These are phyloP conservation scores for Psammodynastes pulverulentus DNA, from an alignment of 2,113 vertebrate species.

Conservation along the genomic window DNA sequence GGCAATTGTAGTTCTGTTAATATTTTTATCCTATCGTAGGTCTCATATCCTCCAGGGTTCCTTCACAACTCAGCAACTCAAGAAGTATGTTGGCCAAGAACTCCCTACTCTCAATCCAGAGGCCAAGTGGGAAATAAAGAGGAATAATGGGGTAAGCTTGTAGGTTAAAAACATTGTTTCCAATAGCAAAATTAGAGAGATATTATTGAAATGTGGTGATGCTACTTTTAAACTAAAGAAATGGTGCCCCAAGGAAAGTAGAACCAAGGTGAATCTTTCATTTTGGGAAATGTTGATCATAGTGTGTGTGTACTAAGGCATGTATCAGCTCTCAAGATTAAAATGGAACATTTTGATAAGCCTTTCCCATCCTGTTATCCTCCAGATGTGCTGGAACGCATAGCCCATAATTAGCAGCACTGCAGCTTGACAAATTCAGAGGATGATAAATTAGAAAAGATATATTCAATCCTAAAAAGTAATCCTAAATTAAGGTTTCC, in stretches of 20 bases:
- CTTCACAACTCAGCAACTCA: slow-evolving; percentile 78
- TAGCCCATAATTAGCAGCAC: neutral
- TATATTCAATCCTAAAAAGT: neutral
- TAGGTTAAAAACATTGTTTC: neutral
- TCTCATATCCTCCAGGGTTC: slow-evolving; percentile 80
- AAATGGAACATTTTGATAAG: neutral
- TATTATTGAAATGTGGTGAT: neutral
- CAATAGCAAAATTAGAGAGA: neutral
- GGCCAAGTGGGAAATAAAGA: slow-evolving; percentile 78
- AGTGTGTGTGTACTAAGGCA: neutral
- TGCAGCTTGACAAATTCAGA: neutral
- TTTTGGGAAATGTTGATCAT: neutral
- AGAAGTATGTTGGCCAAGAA: slow-evolving; percentile 58
- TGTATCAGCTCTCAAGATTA: neutral
- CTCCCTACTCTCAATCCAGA: slow-evolving; percentile 74
- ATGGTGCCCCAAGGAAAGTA: neutral
- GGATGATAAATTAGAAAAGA: neutral
- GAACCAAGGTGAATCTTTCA: neutral
- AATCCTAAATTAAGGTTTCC: neutral
- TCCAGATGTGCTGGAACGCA: neutral
- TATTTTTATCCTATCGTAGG: slow-evolving; percentile 63
- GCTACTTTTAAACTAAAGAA: neutral
- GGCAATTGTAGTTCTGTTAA: slow-evolving; percentile 1
- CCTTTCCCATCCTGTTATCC: neutral
- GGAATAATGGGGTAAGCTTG: slow-evolving; percentile 68